phyloP scores from a whole-genome alignment of 2,797 vertebrate genomes.

The Coreius guichenoti region DNA sequence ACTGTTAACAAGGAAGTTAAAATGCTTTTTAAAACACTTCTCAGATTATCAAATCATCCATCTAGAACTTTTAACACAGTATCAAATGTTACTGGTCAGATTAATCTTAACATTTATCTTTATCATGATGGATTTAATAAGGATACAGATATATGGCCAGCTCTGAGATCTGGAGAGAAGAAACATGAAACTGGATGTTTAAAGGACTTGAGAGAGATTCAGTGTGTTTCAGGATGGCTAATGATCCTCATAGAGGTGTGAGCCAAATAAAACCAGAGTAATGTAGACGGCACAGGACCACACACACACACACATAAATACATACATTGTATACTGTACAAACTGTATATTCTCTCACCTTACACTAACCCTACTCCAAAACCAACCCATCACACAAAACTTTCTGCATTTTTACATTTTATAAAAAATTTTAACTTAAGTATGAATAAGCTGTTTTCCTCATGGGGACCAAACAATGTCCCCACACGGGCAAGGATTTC shows the following conservation, averaged over 20 bases:
- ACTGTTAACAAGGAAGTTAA: slow-evolving; percentile 8
- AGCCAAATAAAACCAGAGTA: slow-evolving; percentile 29
- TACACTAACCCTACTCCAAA: no score
- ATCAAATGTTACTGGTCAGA: neutral
- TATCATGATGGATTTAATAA: neutral
- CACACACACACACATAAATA: neutral
- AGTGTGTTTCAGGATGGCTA: neutral
- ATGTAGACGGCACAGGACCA: neutral
- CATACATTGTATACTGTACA: no score
- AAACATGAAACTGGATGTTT: slow-evolving; percentile 31
- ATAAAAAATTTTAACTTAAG: no score
- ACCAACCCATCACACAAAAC: no score
- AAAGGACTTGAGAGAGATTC: neutral
- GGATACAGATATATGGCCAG: neutral
- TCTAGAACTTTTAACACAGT: neutral
- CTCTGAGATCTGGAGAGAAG: slow-evolving; percentile 3
- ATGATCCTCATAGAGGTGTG: slow-evolving; percentile 10
- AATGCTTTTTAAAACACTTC: neutral
- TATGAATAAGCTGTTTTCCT: no score
- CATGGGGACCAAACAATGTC: no score
- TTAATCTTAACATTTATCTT: neutral
- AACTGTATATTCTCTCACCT: no score
- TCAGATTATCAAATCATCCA: neutral
- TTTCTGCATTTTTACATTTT: no score
- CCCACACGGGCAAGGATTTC: no score